These are phyloP conservation scores for Taenaris catops DNA, from an alignment of 2,888 invertebrate genomes.

Conservation along the genomic window DNA sequence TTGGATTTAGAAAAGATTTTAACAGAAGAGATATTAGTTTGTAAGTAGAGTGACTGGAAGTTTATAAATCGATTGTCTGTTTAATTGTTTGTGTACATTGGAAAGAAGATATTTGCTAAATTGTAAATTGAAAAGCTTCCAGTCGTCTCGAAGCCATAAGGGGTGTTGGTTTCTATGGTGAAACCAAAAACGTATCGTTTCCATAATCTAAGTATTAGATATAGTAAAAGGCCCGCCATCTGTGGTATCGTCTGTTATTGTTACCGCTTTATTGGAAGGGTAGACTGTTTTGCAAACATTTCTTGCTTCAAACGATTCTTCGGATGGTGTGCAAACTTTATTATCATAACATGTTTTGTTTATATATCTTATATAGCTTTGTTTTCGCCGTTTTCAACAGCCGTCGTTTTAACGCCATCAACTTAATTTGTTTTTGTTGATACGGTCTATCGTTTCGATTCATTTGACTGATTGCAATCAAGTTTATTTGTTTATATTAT, in stretches of 20 bases:
- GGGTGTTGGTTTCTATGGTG: constrained; percentile 76
- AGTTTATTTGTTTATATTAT: background rate
- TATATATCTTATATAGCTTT: constrained; percentile 62
- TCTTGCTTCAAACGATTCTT: constrained; percentile 64
- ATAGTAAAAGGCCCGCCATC: constrained; percentile 56
- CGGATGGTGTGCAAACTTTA: constrained; percentile 66
- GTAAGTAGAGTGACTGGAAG: constrained; percentile 71
- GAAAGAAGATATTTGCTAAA: constrained; percentile 9
- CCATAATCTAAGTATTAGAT: constrained; percentile 64
- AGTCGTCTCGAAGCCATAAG: constrained; percentile 74
- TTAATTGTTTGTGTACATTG: background rate
- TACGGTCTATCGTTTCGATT: constrained; percentile 4
- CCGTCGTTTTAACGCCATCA: constrained; percentile 40
- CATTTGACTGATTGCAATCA: constrained; percentile 7
- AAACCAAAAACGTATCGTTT: constrained; percentile 73
- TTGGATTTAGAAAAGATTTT: constrained; percentile 7
- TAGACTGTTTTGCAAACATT: constrained; percentile 73
- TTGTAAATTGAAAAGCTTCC: constrained; percentile 52
- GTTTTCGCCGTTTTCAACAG: constrained; percentile 51
- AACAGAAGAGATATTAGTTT: constrained; percentile 60
- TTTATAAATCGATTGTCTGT: constrained; percentile 30
- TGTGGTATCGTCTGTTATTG: constrained; percentile 62
- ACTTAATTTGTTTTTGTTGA: constrained; percentile 44
- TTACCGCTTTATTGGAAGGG: constrained; percentile 57
- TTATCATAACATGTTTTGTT: constrained; percentile 77